Evolutionary conservation across 2,888 invertebrate genomes (phyloP).

Genomic region (Stenoptilia bipunctidactyla): DNA sequence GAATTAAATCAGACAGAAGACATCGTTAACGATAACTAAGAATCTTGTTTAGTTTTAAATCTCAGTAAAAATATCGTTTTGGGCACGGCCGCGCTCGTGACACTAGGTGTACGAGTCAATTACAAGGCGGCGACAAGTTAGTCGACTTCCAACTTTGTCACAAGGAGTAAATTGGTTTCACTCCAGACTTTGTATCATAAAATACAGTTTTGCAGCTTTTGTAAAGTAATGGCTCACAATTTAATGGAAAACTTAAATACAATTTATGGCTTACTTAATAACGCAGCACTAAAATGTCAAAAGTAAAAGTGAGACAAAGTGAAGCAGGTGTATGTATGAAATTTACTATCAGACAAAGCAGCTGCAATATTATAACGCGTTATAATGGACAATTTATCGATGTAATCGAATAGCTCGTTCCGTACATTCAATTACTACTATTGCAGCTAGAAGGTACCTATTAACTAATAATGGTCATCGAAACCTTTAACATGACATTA

Average conservation of each 20-base stretch:
- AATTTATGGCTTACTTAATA: slow-evolving; percentile 13
- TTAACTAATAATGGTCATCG: too few relatives aligned
- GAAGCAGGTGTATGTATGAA: slow-evolving; percentile 38
- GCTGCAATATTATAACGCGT: slow-evolving; percentile 22
- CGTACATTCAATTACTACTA: too few relatives aligned
- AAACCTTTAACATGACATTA: too few relatives aligned
- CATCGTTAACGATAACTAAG: too few relatives aligned
- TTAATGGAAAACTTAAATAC: slow-evolving; percentile 15
- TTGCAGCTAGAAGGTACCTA: too few relatives aligned
- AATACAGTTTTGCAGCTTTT: background rate
- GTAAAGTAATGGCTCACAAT: background rate
- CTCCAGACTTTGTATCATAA: background rate
- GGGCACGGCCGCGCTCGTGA: slow-evolving; percentile 20
- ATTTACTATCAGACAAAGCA: slow-evolving; percentile 19
- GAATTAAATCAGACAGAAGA: too few relatives aligned
- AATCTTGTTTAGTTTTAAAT: too few relatives aligned
- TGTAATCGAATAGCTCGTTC: too few relatives aligned
- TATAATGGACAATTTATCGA: too few relatives aligned
- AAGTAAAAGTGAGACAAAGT: slow-evolving; percentile 37
- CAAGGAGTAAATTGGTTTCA: slow-evolving; percentile 3
- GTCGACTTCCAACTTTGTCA: background rate
- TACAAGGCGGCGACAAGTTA: slow-evolving; percentile 13
- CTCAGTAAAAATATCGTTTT: too few relatives aligned
- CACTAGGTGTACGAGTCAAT: slow-evolving; percentile 23
- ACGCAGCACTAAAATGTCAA: slow-evolving; percentile 43